Evolutionary conservation across 2,888 invertebrate species (phyloP), one percentile per base, ranked within the genome.

Genomic region (Anthrax anthrax): DNA sequence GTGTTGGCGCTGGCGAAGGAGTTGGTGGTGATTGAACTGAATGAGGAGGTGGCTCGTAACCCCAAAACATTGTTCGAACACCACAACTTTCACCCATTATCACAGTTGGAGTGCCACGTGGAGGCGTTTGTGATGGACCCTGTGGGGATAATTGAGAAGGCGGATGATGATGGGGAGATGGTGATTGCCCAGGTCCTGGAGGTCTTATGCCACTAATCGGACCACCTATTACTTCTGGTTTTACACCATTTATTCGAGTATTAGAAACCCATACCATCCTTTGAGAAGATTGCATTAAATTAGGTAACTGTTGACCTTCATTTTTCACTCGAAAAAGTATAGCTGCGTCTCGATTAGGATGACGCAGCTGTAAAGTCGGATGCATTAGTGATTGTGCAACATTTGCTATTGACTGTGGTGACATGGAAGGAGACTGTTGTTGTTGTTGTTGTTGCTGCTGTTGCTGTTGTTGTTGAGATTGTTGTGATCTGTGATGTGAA

Each of bases 1-100:
- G 72, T 44, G 62, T 63, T 52, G 64, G 65, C 29, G 65, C 61
- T 39, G 65, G 63, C 50, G 65, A 62, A 16, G 68, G 60, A 38
- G 66, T 62, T 29, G 67, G 59, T 49, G 70, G 59, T 58, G 58
- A 76, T 39, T 72, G 71, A 27, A 72, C 70, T 18, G 41, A 41
- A 18, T 65, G 65, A 3, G 70, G 74, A 37, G 77, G 76, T 18
- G 77, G 67, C 50, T 69, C 69, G 47, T 68, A 69, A 45, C 78
- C 76, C 78, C 78, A 78, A 50, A 78, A 77, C 78, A 78, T 78
- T 19, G 78, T 78, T 41, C 81, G 72, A 0, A 91, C 90, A 38
- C 90, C 87, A 46, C 90, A 91, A 37, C 88, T 87, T 67, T 91
- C 90, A 42, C 90, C 90, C 89, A 91, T 89, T 55, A 91, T 87